Evolutionary conservation across 2,888 invertebrate species (phyloP).

Genomic region (Ophonus ardosiacus): DNA sequence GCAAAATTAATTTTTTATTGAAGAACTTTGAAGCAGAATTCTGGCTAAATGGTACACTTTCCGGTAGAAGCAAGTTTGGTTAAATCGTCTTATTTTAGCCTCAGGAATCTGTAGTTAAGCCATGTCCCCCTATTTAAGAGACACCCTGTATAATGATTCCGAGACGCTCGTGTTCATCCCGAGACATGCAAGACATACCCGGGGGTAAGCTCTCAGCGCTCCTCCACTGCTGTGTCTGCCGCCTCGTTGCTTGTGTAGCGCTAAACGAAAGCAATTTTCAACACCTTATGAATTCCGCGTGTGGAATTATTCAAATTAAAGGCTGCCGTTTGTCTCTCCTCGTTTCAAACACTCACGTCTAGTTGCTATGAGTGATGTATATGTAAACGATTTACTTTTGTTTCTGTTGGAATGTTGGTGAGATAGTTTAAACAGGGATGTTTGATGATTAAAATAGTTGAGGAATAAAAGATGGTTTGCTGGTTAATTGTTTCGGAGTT

Average conservation of each 20-base stretch:
- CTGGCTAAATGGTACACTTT: too few relatives aligned
- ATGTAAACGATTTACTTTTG: not conserved
- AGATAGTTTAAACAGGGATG: slow-evolving; percentile 19
- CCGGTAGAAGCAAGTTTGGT: too few relatives aligned
- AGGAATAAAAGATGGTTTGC: not conserved
- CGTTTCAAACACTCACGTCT: slow-evolving; percentile 25
- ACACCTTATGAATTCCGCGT: slow-evolving; percentile 60
- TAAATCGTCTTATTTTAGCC: too few relatives aligned
- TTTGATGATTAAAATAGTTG: slow-evolving; percentile 35
- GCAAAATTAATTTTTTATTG: too few relatives aligned
- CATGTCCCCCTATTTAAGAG: too few relatives aligned
- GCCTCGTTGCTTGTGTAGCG: not conserved
- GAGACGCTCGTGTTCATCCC: not conserved
- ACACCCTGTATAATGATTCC: too few relatives aligned
- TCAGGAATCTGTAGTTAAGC: too few relatives aligned
- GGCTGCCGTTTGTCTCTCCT: slow-evolving; percentile 36
- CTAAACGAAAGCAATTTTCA: slow-evolving; percentile 62
- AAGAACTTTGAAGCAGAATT: too few relatives aligned
- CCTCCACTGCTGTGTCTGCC: not conserved
- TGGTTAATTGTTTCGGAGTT: not conserved
- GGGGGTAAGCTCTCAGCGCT: not conserved
- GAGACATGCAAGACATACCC: slow-evolving; percentile 23
- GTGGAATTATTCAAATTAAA: slow-evolving; percentile 42
- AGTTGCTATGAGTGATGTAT: not conserved
- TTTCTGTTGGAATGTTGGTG: slow-evolving; percentile 14